Conservation (phyloP, 2,113 vertebrate genomes). For the Chelonoidis abingdonii region DNA sequence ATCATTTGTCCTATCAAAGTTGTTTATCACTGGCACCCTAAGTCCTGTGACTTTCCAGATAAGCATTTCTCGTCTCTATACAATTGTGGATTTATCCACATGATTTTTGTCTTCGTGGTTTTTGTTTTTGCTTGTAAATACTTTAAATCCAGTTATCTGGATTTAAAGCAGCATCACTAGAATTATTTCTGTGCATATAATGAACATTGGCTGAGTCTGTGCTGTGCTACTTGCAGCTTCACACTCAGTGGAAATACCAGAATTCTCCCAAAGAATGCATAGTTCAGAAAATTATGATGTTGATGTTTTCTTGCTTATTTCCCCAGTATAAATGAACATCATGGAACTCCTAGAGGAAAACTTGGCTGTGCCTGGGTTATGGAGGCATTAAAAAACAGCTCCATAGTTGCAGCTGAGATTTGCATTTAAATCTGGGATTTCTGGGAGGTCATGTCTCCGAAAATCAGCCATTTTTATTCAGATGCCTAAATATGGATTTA, state of each 20-base stretch:
- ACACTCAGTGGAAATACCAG: not conserved
- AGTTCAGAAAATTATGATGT: slow-evolving; percentile 54
- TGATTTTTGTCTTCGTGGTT: not conserved
- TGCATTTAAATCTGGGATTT: slow-evolving; percentile 49
- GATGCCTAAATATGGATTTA: not conserved
- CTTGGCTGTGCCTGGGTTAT: slow-evolving; percentile 24
- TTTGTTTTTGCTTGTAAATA: not conserved
- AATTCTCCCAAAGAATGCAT: not conserved
- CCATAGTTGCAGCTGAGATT: slow-evolving; percentile 4
- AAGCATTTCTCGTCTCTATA: not conserved
- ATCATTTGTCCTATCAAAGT: not conserved
- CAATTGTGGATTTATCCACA: not conserved
- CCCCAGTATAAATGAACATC: slow-evolving; percentile 58
- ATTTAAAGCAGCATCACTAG: not conserved
- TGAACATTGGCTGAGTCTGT: not conserved
- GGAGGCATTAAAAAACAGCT: slow-evolving; percentile 55
- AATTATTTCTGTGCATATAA: not conserved
- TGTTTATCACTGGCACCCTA: not conserved
- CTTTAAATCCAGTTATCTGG: not conserved
- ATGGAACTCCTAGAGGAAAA: slow-evolving; percentile 60
- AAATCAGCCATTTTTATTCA: not conserved
- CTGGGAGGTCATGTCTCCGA: slow-evolving; percentile 41
- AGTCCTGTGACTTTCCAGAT: not conserved
- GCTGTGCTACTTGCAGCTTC: not conserved
- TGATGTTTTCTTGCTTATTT: slow-evolving; percentile 55